Base-by-base conservation (phyloP, 2,888 invertebrate genomes). In the Myopa tessellatipennis region DNA sequence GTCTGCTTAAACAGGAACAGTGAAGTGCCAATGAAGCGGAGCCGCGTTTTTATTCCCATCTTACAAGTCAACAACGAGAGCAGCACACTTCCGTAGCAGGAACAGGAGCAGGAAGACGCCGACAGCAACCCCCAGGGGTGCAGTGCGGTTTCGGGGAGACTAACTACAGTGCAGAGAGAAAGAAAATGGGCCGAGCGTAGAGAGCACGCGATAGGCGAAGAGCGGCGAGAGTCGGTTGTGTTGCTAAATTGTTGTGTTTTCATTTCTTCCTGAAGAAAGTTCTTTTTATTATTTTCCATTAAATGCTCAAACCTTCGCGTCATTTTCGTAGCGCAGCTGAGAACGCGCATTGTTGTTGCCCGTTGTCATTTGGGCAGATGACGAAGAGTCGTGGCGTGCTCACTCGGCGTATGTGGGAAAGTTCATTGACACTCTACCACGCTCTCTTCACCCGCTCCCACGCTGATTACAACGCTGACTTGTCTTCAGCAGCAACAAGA, bases 361-460 rank as follows among this genome's bases (percentile, higher is more conserved):
- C 65, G 73, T 61, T 71, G 40, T 16, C 74, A 63, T 36, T 75
- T 75, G 61, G 68, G 34, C 65, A 74, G 63, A 75, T 69, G 75
- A 75, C 68, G 75, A 45, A 38, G 61, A 63, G 38, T 61, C 50
- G 40, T 45, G 38, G 63, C 50, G 6, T 45, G 40, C 40, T 38
- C 16, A 10, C 18, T 34, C 45, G 58, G 26, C 69, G 26, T 67
- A 34, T 69, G 60, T 75, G 60, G 81, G 85, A 87, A 85, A 86
- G 89, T 89, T 89, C 89, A 89, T 88, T 89, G 89, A 89, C 89
- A 88, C 87, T 88, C 61, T 60, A 45, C 40, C 45, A 16, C 67
- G 34, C 74, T 68, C 67, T 74, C 52, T 18, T 61, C 26, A 34
- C 40, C 50, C 52, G 34, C 50, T 40, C 26, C 34, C 16, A 58